Evolutionary conservation across 2,113 vertebrate species (phyloP).

Genomic region (Perognathus longimembris): DNA sequence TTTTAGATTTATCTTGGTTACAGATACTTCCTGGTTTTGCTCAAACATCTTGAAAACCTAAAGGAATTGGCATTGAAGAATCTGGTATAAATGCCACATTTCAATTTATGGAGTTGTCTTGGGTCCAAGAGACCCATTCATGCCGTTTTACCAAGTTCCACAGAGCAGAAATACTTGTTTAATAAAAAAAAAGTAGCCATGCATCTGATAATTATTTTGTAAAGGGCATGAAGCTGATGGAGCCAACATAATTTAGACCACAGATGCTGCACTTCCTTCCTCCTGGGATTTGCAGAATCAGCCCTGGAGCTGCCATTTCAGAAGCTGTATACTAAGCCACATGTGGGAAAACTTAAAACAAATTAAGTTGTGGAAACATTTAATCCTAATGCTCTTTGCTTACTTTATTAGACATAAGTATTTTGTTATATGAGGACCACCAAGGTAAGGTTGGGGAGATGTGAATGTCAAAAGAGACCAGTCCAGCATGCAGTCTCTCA

Average conservation of each 20-base stretch:
- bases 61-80: neutral
- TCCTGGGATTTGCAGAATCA: conserved; percentile 73
- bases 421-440: conserved; percentile 49
- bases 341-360: conserved; percentile 73
- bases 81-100: neutral
- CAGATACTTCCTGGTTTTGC: neutral
- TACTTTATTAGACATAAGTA: conserved; percentile 57
- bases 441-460: conserved; percentile 1
- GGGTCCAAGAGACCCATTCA: conserved; percentile 36
- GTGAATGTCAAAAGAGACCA: conserved; percentile 64
- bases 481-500: conserved; percentile 70
- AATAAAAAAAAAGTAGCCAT: conserved; percentile 68
- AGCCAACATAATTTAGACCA: conserved; percentile 80
- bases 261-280: conserved; percentile 78
- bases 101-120: conserved; percentile 47
- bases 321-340: conserved; percentile 54
- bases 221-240: conserved; percentile 80
- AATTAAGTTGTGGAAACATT: conserved; percentile 62
- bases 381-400: conserved; percentile 61
- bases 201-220: conserved; percentile 72
- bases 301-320: conserved; percentile 73
- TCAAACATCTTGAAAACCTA: neutral
- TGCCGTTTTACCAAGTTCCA: conserved; percentile 46
- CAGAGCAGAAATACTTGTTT: conserved; percentile 74
- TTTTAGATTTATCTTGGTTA: conserved; percentile 1